phyloP scores from a whole-genome alignment of 2,888 invertebrate species.

The Apocheima hispidaria region DNA sequence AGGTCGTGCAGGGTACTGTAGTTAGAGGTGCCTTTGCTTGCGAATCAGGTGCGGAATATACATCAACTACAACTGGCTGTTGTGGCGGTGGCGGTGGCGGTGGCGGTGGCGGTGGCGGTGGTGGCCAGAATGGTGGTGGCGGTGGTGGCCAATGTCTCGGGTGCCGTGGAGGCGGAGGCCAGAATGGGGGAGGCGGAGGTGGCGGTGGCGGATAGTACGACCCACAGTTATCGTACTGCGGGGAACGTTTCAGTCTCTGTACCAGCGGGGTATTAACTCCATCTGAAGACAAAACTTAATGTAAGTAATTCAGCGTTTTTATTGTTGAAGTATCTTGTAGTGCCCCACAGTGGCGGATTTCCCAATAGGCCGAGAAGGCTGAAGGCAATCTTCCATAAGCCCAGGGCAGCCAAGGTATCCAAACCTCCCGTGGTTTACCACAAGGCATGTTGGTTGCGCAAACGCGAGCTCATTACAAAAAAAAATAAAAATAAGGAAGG shows the following conservation, averaged over 20 bases:
- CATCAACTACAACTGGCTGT: slow-evolving; percentile 28
- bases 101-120: slow-evolving; percentile 40
- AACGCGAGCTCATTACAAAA: no score
- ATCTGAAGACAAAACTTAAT: slow-evolving; percentile 50
- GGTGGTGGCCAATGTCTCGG: slow-evolving; percentile 41
- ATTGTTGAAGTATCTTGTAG: no score
- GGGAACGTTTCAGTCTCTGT: slow-evolving; percentile 65
- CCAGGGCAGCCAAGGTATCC: no score
- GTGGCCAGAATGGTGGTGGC: slow-evolving; percentile 46
- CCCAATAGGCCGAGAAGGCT: no score
- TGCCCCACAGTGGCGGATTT: no score
- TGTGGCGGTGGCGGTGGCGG: slow-evolving; percentile 46
- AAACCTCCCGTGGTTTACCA: no score
- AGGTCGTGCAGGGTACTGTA: slow-evolving; percentile 35
- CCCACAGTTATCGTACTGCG: slow-evolving; percentile 54
- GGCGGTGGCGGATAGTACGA: slow-evolving; percentile 50
- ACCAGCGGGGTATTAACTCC: slow-evolving; percentile 46
- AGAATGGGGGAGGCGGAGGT: slow-evolving; percentile 50
- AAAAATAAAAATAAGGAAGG: no score
- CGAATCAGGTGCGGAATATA: slow-evolving; percentile 27
- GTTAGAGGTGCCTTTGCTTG: slow-evolving; percentile 9
- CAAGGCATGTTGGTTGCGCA: no score
- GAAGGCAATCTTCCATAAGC: no score
- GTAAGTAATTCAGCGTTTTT: no score
- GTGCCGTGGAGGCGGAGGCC: slow-evolving; percentile 46